Evolutionary conservation across 1,140 invertebrate species (phyloP).

Genomic region (Muscidifurax raptorellus): DNA sequence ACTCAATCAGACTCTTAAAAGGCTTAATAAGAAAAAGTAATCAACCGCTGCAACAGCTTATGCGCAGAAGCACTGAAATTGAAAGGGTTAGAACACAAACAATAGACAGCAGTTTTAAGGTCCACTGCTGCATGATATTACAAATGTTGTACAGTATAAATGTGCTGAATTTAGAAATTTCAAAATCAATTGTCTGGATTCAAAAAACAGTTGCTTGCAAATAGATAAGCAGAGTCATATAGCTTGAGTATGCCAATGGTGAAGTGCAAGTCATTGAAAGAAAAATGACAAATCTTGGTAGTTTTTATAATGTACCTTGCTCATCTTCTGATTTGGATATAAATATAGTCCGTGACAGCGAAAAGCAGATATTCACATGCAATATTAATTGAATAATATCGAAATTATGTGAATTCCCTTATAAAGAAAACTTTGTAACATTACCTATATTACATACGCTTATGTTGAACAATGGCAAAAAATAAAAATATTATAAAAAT

Average conservation of each 20-base stretch:
- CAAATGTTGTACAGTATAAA: neutral
- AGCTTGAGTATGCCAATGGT: neutral
- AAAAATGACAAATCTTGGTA: neutral
- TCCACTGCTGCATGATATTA: neutral
- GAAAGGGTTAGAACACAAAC: neutral
- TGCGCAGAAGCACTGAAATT: constrained; percentile 3
- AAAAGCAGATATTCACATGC: neutral
- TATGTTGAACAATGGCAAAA: too few species aligned
- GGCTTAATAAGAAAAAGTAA: neutral
- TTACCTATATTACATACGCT: constrained; percentile 2
- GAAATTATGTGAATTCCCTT: constrained; percentile 25
- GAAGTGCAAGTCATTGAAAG: neutral
- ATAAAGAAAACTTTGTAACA: neutral
- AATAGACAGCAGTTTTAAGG: neutral
- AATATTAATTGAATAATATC: neutral
- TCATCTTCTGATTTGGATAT: neutral
- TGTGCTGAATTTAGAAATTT: neutral
- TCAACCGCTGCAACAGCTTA: constrained; percentile 17
- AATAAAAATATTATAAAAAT: too few species aligned
- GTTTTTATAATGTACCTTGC: neutral
- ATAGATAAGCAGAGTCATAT: neutral
- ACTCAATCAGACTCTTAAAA: constrained; percentile 16
- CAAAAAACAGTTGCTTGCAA: neutral
- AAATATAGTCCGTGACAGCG: neutral
- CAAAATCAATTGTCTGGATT: constrained; percentile 9